phyloP scores from a whole-genome alignment of 2,113 vertebrate genomes.

The Colinus virginianus region DNA sequence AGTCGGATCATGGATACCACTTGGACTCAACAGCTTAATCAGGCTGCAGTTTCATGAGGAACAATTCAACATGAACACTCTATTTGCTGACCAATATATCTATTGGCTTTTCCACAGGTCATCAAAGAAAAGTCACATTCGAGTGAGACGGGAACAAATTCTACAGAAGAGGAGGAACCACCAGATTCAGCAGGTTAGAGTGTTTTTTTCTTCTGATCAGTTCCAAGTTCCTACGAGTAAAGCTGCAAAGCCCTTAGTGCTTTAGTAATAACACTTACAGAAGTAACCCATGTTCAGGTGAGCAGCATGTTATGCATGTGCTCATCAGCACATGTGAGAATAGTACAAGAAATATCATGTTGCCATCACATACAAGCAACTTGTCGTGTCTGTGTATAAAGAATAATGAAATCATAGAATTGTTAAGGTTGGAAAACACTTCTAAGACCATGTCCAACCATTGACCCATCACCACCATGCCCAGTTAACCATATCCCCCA shows the following conservation, averaged over 20 bases:
- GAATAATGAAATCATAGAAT: too few relatives aligned
- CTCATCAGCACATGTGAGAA: neutral
- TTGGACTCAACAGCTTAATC: neutral
- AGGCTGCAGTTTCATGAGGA: neutral
- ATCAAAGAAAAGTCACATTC: conserved; percentile 78
- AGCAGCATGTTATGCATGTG: neutral
- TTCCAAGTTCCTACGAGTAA: neutral
- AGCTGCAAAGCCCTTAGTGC: neutral
- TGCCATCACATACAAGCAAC: neutral
- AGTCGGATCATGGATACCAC: neutral
- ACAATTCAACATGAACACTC: neutral
- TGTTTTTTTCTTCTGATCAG: neutral
- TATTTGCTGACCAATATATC: neutral
- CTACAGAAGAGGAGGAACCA: conserved; percentile 82
- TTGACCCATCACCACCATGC: too few relatives aligned
- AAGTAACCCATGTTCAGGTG: neutral
- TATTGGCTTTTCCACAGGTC: conserved; percentile 59
- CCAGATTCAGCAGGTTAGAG: conserved; percentile 82
- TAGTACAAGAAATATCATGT: neutral
- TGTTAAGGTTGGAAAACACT: too few relatives aligned
- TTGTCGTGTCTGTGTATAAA: neutral
- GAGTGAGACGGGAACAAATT: conserved; percentile 72
- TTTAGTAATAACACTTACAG: neutral
- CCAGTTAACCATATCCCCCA: too few relatives aligned
- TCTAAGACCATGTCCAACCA: too few relatives aligned